Percentiles rank a stretch among this genome's conserved stretches.
Conservation (phyloP, 2,888 invertebrate genomes). For the Lithophane leautieri region DNA sequence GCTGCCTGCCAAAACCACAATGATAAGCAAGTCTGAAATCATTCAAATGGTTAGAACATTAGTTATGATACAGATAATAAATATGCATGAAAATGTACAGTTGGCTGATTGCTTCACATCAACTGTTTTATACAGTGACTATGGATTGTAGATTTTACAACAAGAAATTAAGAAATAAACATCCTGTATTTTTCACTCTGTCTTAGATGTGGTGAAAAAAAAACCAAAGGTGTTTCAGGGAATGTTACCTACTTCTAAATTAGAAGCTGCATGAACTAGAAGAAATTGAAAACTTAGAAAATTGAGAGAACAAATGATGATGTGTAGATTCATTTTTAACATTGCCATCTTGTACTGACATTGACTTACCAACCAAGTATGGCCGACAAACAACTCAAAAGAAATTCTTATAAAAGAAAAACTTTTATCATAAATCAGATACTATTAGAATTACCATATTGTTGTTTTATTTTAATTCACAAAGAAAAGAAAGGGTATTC, state of each 20-base stretch:
- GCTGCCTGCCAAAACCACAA: conserved; percentile 35
- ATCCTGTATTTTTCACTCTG: background rate
- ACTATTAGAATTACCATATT: background rate
- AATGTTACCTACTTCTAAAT: background rate
- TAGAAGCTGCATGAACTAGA: background rate
- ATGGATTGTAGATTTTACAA: background rate
- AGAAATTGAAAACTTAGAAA: background rate
- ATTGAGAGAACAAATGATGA: background rate
- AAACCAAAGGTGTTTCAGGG: background rate
- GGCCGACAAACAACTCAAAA: background rate
- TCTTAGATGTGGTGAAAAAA: too few species aligned
- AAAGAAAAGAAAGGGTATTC: background rate
- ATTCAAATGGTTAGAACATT: conserved; percentile 17
- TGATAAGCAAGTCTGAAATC: conserved; percentile 41
- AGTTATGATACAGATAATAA: conserved; percentile 20
- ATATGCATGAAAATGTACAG: conserved; percentile 22
- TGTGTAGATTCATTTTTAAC: background rate
- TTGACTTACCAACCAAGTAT: background rate
- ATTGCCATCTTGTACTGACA: background rate
- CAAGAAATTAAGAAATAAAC: background rate
- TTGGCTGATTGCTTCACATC: background rate
- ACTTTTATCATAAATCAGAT: background rate
- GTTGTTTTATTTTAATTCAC: conserved; percentile 3
- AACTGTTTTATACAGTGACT: background rate
- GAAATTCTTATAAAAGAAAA: background rate